Conservation (phyloP, 2,797 vertebrate genomes). For the Crossoptilon crossoptilon region DNA sequence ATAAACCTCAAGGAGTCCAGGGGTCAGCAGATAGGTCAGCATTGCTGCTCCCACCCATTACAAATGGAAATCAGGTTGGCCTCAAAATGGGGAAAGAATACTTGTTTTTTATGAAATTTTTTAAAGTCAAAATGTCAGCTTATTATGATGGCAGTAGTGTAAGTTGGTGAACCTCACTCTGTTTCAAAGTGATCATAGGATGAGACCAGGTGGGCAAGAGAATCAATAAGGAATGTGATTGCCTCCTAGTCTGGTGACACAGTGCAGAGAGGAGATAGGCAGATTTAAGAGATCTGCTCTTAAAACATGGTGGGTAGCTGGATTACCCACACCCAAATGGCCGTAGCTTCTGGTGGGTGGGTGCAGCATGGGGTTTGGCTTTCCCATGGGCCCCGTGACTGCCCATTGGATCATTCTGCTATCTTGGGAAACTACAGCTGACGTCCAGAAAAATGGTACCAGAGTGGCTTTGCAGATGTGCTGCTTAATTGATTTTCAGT, state of each 20-base stretch:
- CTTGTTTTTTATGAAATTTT: not conserved
- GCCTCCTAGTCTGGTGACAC: not conserved
- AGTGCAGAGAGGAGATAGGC: accelerated
- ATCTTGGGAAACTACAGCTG: constrained; percentile 49
- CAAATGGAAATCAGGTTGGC: not conserved
- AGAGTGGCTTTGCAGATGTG: not conserved
- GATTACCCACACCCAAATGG: not conserved
- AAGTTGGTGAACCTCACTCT: accelerated
- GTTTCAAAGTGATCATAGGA: not conserved
- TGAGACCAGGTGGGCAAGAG: not conserved
- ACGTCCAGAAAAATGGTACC: constrained; percentile 23
- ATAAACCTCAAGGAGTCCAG: not conserved
- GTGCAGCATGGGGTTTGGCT: not conserved
- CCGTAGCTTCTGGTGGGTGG: not conserved
- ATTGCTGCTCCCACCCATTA: not conserved
- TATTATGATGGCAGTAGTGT: not conserved
- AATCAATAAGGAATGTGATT: not conserved
- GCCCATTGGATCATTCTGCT: constrained; percentile 54
- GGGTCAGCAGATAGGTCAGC: constrained; percentile 18
- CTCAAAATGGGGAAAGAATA: not conserved
- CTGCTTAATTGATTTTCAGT: not conserved
- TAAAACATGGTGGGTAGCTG: not conserved
- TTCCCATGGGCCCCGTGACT: not conserved
- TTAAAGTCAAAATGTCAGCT: not conserved
- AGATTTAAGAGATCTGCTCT: too few relatives aligned